Evolutionary conservation across 2,888 invertebrate species (phyloP).

Genomic region (Piscicola geometra): DNA sequence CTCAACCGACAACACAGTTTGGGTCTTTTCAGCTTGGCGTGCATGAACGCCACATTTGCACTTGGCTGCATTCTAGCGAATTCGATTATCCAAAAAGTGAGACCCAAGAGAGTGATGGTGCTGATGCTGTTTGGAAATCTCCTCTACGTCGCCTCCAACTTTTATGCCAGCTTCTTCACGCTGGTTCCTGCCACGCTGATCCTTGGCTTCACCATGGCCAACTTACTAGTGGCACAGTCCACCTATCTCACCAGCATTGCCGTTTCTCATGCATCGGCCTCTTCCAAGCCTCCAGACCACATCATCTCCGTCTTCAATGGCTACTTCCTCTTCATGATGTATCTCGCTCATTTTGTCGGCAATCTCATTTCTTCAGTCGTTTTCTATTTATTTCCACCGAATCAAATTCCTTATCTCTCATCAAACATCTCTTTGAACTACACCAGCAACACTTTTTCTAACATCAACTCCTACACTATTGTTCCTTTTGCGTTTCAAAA

Average conservation of each 20-base stretch:
- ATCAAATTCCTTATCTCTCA: neutral
- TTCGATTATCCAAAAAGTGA: conserved; percentile 47
- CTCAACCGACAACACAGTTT: conserved; percentile 50
- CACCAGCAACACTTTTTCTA: neutral
- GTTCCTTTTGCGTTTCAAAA: neutral
- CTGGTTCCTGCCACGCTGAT: conserved; percentile 48
- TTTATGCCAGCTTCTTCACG: conserved; percentile 48
- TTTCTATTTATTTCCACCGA: conserved; percentile 38
- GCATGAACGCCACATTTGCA: conserved; percentile 47
- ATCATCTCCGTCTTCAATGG: conserved; percentile 51
- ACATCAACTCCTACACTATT: neutral
- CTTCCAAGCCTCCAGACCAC: conserved; percentile 45
- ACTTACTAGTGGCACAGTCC: conserved; percentile 51
- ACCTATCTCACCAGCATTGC: conserved; percentile 52
- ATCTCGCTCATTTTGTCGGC: conserved; percentile 47
- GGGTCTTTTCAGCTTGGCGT: conserved; percentile 49
- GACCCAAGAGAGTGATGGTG: conserved; percentile 47
- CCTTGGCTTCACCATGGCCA: conserved; percentile 48
- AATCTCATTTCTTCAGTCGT: conserved; percentile 50
- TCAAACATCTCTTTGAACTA: neutral
- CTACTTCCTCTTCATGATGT: conserved; percentile 49
- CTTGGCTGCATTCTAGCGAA: conserved; percentile 50
- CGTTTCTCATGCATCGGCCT: conserved; percentile 46
- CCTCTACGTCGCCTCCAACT: conserved; percentile 48
- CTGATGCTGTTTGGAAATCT: conserved; percentile 46